A percentile compares a stretch with the other conserved stretches of the same genome.
These are phyloP conservation scores for Crotophaga sulcirostris DNA, from an alignment of 2,113 vertebrate genomes.

Conservation along the genomic window DNA sequence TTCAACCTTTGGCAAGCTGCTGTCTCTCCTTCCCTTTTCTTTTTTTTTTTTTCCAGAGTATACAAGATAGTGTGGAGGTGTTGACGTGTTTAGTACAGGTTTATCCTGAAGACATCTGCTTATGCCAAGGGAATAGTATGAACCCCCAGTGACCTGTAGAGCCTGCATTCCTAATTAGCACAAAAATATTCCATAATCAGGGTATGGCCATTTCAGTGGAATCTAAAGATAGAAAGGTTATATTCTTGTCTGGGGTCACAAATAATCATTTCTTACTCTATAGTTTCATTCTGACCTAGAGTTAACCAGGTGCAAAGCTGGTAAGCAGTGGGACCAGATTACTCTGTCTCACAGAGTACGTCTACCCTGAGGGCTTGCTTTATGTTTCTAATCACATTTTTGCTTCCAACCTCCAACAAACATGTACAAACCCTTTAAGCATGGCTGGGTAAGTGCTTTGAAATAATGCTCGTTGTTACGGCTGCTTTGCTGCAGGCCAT, in stretches of 20 bases:
- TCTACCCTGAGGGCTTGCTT: constrained; percentile 27
- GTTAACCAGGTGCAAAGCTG: constrained; percentile 53
- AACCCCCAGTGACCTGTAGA: constrained; percentile 63
- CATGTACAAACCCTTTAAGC: constrained; percentile 40
- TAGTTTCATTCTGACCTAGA: background rate
- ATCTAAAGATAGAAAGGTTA: constrained; percentile 59
- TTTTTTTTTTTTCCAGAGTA: background rate
- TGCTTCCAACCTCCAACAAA: constrained; percentile 6
- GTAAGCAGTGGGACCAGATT: constrained; percentile 22
- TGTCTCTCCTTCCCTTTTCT: background rate
- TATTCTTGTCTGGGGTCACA: constrained; percentile 39
- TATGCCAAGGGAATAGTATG: constrained; percentile 57
- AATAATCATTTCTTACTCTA: constrained; percentile 42
- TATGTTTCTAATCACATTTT: constrained; percentile 31
- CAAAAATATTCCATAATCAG: constrained; percentile 61
- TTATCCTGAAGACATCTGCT: constrained; percentile 75
- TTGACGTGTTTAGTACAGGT: constrained; percentile 63
- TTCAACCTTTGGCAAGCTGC: constrained; percentile 46
- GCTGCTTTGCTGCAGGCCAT: constrained; percentile 30
- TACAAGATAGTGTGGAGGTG: constrained; percentile 51
- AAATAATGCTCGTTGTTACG: background rate
- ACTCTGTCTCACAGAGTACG: background rate
- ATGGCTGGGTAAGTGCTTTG: background rate
- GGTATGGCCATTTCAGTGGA: constrained; percentile 50
- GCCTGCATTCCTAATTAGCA: constrained; percentile 59